Evolutionary conservation across 2,797 vertebrate species (phyloP).

Genomic region (Varecia variegata): DNA sequence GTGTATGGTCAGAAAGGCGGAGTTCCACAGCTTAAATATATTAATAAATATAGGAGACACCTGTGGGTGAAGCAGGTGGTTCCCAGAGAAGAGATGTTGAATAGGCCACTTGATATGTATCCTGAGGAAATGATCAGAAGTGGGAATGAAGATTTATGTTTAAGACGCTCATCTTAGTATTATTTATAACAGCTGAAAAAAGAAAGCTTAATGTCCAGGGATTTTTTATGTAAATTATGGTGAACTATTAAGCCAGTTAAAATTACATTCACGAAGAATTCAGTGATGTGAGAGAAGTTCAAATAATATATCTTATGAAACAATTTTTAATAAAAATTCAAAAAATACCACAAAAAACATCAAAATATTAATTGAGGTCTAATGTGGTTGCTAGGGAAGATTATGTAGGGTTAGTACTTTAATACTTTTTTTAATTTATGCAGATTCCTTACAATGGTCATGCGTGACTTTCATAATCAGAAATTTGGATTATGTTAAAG

Average conservation of each 20-base stretch:
- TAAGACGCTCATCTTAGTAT: not conserved
- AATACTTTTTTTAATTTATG: not conserved
- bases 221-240: not conserved
- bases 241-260: not conserved
- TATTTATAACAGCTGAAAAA: not conserved
- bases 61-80: not conserved
- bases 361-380: not conserved
- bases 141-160: not conserved
- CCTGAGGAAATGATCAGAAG: not conserved
- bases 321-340: not conserved
- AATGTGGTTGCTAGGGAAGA: not conserved
- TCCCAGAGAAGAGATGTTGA: not conserved
- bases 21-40: slow-evolving; percentile 9
- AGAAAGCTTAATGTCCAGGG: not conserved
- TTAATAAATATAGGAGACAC: not conserved
- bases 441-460: not conserved
- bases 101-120: not conserved
- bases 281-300: not conserved
- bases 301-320: not conserved
- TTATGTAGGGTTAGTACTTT: not conserved
- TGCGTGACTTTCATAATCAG: not conserved
- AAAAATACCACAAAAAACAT: not conserved
- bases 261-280: not conserved
- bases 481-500: not conserved
- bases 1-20: not conserved